Evolutionary conservation across 2,797 vertebrate genomes (phyloP), one percentile per base, ranked within the genome.

Genomic region (Glyptemys insculpta): DNA sequence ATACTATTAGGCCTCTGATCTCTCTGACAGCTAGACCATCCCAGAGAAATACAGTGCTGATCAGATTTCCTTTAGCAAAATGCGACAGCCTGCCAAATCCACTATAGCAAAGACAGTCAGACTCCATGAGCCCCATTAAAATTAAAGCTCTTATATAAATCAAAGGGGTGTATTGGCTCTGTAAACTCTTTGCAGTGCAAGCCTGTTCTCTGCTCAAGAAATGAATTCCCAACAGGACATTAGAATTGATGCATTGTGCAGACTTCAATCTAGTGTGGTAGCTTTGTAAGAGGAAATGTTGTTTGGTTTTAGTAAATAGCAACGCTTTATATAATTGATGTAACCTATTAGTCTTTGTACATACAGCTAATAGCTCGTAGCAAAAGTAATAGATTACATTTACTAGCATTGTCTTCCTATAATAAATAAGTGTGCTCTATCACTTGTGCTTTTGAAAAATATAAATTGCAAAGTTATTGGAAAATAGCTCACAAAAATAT

Each of bases 401-500:
- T 89, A 81, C 84, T 78, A 31, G 92, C 44, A 83, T 81, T 91
- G 47, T 89, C 37, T 96, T 83, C 89, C 41, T 94, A 14, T 92
- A 92, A 83, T 81, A 92, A 83, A 94, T 91, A 94, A 86, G 53
- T 83, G 65, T 94, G 87, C 54, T 54, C 62, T 27, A 87, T 96
- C 27, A 83, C 68, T 95, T 96, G 81, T 95, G 95, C 93, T 98
- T 96, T 94, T 93, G 74, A 96, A 83, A 94, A 95, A 91, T 94
- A 96, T 79, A 96, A 97, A 95, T 74, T 96, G 80, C 59, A 96
- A 97, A 86, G 49, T 86, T 95, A 85, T 93, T 96, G 97, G 92
- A 96, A 97, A 97, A 97, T 78, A 96, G 79, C 37, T 96, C 90
- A 94, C 88, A 92, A 96, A 98, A 97, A 94, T 97, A 95, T 80